phyloP scores from a whole-genome alignment of 1,140 invertebrate species.

The Drepana arcuata region DNA sequence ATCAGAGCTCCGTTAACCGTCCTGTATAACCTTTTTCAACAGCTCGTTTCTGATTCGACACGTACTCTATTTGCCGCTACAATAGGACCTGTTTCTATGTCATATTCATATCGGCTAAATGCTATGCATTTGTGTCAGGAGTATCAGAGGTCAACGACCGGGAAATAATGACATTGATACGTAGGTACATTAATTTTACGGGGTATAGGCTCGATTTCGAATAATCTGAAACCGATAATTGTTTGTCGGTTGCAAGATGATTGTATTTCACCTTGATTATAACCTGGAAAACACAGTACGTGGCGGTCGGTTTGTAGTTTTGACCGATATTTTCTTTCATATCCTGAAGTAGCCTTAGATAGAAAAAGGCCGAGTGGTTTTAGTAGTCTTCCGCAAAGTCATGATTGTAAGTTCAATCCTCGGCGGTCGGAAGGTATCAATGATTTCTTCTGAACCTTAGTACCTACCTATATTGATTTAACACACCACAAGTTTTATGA shows the following conservation, averaged over 20 bases:
- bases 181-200: too few species aligned
- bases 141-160: constrained; percentile 40
- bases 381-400: too few species aligned
- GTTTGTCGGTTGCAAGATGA: background rate
- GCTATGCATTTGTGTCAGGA: constrained; percentile 55
- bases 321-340: too few species aligned
- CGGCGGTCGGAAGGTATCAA: too few species aligned
- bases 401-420: too few species aligned
- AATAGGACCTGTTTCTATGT: constrained; percentile 58
- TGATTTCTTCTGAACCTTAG: too few species aligned
- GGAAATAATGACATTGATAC: background rate
- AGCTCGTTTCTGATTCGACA: constrained; percentile 58
- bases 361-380: too few species aligned
- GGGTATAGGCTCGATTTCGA: too few species aligned
- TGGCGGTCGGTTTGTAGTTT: background rate
- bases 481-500: too few species aligned
- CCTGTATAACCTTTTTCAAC: constrained; percentile 62
- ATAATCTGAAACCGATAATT: too few species aligned
- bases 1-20: constrained; percentile 41
- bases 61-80: constrained; percentile 55
- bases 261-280: background rate
- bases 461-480: too few species aligned
- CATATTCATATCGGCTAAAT: constrained; percentile 49
- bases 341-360: too few species aligned
- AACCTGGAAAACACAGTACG: background rate